phyloP scores from a whole-genome alignment of 2,888 invertebrate species.

The Dendrolimus houi region DNA sequence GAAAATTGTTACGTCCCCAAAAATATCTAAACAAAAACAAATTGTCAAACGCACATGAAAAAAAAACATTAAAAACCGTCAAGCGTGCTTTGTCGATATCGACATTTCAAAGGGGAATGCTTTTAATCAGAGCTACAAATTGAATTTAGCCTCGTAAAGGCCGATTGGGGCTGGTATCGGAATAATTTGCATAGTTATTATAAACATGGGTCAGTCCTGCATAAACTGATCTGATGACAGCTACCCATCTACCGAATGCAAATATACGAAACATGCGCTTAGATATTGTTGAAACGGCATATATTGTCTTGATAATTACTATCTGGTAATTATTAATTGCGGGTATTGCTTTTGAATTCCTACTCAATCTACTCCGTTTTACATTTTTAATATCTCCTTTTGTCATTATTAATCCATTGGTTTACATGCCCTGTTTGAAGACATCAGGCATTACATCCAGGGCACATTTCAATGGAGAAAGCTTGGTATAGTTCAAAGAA shows the following conservation, averaged over 20 bases:
- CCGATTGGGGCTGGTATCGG: constrained; percentile 63
- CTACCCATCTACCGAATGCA: constrained; percentile 52
- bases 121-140: constrained; percentile 71
- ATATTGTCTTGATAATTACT: too few relatives aligned
- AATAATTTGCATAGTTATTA: constrained; percentile 75
- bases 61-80: constrained; percentile 31
- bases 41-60: constrained; percentile 15
- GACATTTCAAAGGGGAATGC: constrained; percentile 50
- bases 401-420: too few relatives aligned
- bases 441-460: too few relatives aligned
- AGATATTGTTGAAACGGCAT: constrained; percentile 22
- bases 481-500: too few relatives aligned
- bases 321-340: too few relatives aligned
- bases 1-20: not conserved
- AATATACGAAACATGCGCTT: constrained; percentile 35
- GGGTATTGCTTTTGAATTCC: too few relatives aligned
- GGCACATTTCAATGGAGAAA: too few relatives aligned
- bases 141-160: constrained; percentile 57
- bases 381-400: too few relatives aligned
- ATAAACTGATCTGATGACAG: constrained; percentile 62
- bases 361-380: too few relatives aligned
- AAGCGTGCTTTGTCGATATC: constrained; percentile 30
- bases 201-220: constrained; percentile 70
- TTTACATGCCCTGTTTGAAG: too few relatives aligned
- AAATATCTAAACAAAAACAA: constrained; percentile 8